Percentiles rank a stretch among this genome's conserved stretches.
These are phyloP conservation scores for Salvator merianae DNA, from an alignment of 2,113 vertebrate genomes.

Conservation along the genomic window DNA sequence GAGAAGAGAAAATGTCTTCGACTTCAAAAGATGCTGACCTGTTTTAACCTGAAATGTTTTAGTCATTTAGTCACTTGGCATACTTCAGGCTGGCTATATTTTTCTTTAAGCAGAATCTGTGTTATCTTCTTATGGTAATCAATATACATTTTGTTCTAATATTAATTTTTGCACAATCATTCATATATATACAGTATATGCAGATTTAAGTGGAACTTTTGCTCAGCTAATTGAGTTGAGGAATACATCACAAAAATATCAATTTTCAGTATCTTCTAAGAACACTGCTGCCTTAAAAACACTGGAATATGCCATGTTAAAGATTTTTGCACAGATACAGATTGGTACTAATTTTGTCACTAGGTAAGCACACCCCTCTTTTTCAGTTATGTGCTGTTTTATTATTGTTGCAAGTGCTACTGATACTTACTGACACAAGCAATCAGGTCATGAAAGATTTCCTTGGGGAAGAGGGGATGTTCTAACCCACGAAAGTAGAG, in stretches of 20 bases:
- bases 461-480: conserved; percentile 95
- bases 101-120: neutral
- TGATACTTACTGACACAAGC: conserved; percentile 94
- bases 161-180: no score
- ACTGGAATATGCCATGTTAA: neutral
- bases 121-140: no score
- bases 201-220: no score
- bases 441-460: conserved; percentile 97
- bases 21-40: neutral
- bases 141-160: no score
- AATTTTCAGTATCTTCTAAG: neutral
- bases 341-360: neutral
- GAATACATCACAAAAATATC: neutral
- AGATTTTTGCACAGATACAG: neutral
- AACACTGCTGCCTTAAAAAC: neutral
- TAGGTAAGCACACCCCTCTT: neutral
- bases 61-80: neutral
- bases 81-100: neutral
- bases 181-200: no score
- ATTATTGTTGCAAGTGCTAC: no score
- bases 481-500: conserved; percentile 95
- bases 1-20: neutral
- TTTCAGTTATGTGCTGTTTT: neutral
- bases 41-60: neutral
- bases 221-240: no score